Conservation (phyloP, 2,888 invertebrate genomes). For the Lissocephala sabroskyi region DNA sequence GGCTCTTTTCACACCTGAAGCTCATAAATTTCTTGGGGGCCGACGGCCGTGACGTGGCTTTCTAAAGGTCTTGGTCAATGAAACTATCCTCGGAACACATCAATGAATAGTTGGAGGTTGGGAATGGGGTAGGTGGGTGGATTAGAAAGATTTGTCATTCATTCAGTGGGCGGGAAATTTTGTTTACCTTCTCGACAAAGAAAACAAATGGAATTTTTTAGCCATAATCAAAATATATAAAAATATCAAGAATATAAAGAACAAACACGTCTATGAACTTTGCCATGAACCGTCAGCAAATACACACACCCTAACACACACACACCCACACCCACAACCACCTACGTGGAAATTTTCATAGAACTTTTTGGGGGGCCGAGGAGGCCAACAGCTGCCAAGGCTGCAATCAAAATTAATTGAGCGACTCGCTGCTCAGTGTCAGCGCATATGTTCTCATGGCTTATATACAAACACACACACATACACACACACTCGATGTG, state of each 20-base stretch:
- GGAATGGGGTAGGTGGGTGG: too few species aligned
- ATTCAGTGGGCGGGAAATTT: neutral
- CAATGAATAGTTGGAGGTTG: too few species aligned
- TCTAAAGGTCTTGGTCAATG: too few species aligned
- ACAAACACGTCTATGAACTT: constrained; percentile 17
- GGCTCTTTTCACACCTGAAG: constrained; percentile 42
- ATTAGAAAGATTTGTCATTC: too few species aligned
- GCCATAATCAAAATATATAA: neutral
- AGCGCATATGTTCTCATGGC: constrained; percentile 6
- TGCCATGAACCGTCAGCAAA: constrained; percentile 21
- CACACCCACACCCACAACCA: too few species aligned
- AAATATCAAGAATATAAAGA: neutral
- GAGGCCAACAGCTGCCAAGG: constrained; percentile 51
- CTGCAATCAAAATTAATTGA: constrained; percentile 61
- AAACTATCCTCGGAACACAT: too few species aligned
- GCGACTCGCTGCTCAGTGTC: constrained; percentile 44
- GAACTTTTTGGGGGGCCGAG: constrained; percentile 11
- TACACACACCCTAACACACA: too few species aligned
- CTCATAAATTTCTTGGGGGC: constrained; percentile 35
- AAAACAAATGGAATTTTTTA: neutral
- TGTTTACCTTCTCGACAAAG: neutral
- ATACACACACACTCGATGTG: neutral
- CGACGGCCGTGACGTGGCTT: neutral
- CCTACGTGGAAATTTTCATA: constrained; percentile 24
- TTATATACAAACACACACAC: constrained; percentile 1